phyloP scores from a whole-genome alignment of 2,797 vertebrate species.

The Macroramphosus scolopax region DNA sequence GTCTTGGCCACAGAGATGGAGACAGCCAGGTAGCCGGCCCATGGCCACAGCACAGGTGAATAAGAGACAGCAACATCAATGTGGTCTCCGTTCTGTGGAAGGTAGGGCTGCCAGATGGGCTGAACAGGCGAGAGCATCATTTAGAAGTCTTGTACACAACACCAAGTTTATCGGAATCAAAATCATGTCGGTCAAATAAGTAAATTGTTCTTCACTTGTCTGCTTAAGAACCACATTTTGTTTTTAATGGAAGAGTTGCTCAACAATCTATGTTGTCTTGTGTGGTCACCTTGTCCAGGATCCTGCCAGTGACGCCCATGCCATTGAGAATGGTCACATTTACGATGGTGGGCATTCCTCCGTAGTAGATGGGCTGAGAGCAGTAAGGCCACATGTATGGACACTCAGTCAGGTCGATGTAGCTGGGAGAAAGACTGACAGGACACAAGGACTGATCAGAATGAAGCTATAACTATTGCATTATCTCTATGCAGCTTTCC shows the following conservation, averaged over 20 bases:
- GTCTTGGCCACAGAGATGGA: slow-evolving; percentile 98
- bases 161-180: no score
- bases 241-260: no score
- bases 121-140: slow-evolving; percentile 51
- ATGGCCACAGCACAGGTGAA: slow-evolving; percentile 93
- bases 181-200: no score
- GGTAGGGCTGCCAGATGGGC: slow-evolving; percentile 98
- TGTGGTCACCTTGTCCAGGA: slow-evolving; percentile 89
- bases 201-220: no score
- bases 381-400: slow-evolving; percentile 99
- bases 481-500: no score
- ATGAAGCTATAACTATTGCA: background rate
- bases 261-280: background rate
- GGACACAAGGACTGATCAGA: background rate
- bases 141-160: no score
- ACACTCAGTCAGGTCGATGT: slow-evolving; percentile 95
- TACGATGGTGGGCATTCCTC: slow-evolving; percentile 97
- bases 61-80: slow-evolving; percentile 96
- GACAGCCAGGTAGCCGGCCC: slow-evolving; percentile 95
- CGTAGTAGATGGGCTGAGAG: slow-evolving; percentile 98
- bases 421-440: slow-evolving; percentile 93
- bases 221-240: no score
- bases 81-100: slow-evolving; percentile 95
- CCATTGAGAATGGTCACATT: slow-evolving; percentile 98
- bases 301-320: slow-evolving; percentile 96